Conservation (phyloP, 2,888 invertebrate species). For the Saturnia japonica region DNA sequence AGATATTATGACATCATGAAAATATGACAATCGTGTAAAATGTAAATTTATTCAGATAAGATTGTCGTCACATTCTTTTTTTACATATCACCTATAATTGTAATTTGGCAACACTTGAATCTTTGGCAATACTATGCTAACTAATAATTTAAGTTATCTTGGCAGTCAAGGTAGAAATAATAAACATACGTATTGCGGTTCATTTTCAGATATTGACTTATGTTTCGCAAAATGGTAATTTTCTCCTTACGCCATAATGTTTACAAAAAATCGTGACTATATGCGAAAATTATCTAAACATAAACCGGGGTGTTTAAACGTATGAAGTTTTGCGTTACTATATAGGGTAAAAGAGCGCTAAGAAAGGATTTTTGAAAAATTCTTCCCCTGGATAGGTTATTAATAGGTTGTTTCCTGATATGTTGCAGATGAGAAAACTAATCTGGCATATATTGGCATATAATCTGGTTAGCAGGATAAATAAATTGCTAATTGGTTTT, state of each 20-base stretch:
- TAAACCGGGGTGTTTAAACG: too few species aligned
- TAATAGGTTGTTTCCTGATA: too few species aligned
- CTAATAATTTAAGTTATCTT: not conserved
- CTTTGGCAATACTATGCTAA: conserved; percentile 1
- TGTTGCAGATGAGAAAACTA: too few species aligned
- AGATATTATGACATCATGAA: not conserved
- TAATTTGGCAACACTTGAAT: not conserved
- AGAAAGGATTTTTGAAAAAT: too few species aligned
- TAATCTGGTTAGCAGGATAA: too few species aligned
- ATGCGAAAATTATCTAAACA: not conserved
- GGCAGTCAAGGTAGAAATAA: conserved; percentile 10
- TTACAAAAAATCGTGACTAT: not conserved
- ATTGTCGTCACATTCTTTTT: not conserved
- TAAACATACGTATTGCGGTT: not conserved
- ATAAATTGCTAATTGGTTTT: too few species aligned
- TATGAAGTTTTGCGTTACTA: too few species aligned
- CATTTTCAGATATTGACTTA: not conserved
- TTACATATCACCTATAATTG: not conserved
- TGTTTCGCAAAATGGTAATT: not conserved
- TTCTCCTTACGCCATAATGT: not conserved
- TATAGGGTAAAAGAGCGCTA: too few species aligned
- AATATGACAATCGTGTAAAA: not conserved
- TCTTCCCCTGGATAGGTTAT: too few species aligned
- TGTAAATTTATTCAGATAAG: not conserved
- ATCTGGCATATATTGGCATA: too few species aligned